Base-by-base conservation (phyloP, 2,888 invertebrate species). In the Cepaea hortensis region DNA sequence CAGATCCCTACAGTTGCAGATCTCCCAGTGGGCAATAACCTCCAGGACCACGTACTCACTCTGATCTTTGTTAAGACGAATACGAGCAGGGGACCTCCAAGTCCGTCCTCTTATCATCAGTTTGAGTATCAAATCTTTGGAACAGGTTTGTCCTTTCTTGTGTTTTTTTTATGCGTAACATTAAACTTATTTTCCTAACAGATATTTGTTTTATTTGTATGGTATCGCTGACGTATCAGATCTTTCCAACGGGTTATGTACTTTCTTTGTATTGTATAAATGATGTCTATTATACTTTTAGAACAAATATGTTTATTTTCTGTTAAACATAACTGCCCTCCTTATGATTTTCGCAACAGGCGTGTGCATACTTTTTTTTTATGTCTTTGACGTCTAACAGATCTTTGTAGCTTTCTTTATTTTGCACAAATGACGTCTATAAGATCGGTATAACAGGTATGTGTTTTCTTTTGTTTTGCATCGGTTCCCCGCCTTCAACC, bases 1-100 rank as follows among this genome's bases (percentile, higher is more conserved):
- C 85, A 94, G 93, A 93, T 94, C 73, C 91, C 92, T 48, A 90
- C 93, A 6, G 88, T 91, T 4, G 90, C 91, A 9, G 91, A 93
- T 85, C 89, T 94, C 3, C 93, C 93, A 0, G 94, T 94, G 1
- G 94, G 94, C 13, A 91, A 92, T 20, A 93, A 93, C 86, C 91
- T 94, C 3, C 93, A 93, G 86, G 93, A 94, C 85, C 94, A 94
- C 75, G 20, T 86, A 55, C 62, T 82, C 13, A 70, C 85, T 7
- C 3, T 62, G 11, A 20, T 85, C 70, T 73, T 73, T 35, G 81
- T 85, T 46, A 85, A 80, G n/a, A 81, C 85, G 5, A 85, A 85
- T 62, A n/a, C 18, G 61, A 85, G 80, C 48, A 61, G 48, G 5
- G 81, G 81, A 20, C 20, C 3, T 13, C 73, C 81, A 18, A 20